Evolutionary conservation across 2,888 invertebrate genomes (phyloP).

Genomic region (Cryptocephalus primarius): DNA sequence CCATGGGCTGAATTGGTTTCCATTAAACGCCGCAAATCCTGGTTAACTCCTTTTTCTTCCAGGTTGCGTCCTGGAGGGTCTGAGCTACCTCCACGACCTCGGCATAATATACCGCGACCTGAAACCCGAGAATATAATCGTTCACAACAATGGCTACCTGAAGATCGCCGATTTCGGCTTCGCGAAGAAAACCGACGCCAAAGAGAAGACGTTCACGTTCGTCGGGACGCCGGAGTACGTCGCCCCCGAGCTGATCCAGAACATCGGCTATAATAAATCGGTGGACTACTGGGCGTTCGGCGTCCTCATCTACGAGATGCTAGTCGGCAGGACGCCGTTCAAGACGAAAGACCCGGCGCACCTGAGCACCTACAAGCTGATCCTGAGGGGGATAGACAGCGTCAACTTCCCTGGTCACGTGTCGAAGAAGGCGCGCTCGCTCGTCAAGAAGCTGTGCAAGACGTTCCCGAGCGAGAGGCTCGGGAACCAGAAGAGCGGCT

Average conservation of each 20-base stretch:
- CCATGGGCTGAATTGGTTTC: too few relatives aligned
- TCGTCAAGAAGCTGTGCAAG: slow-evolving; percentile 73
- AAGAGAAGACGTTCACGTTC: slow-evolving; percentile 82
- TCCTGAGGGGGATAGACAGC: slow-evolving; percentile 46
- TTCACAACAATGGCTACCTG: slow-evolving; percentile 72
- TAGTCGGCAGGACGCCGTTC: slow-evolving; percentile 81
- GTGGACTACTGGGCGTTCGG: slow-evolving; percentile 92
- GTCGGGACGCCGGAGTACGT: slow-evolving; percentile 89
- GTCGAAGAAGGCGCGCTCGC: slow-evolving; percentile 62
- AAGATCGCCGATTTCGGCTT: slow-evolving; percentile 93
- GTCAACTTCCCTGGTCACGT: slow-evolving; percentile 60
- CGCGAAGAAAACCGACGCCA: slow-evolving; percentile 64
- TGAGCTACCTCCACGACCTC: slow-evolving; percentile 74
- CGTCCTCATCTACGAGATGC: slow-evolving; percentile 72
- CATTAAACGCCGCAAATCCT: too few relatives aligned
- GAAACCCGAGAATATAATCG: slow-evolving; percentile 86
- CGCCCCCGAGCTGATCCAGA: slow-evolving; percentile 79
- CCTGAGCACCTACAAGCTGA: slow-evolving; percentile 85
- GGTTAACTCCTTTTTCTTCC: background rate
- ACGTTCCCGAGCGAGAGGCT: slow-evolving; percentile 43
- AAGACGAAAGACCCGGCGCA: slow-evolving; percentile 56
- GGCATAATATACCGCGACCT: slow-evolving; percentile 78
- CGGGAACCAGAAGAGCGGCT: slow-evolving; percentile 77
- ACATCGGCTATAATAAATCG: slow-evolving; percentile 68
- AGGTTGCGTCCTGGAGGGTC: slow-evolving; percentile 83